Percentiles rank a stretch among this genome's conserved stretches.
Conservation (phyloP, 2,113 vertebrate species). For the Dicerorhinus sumatrensis region DNA sequence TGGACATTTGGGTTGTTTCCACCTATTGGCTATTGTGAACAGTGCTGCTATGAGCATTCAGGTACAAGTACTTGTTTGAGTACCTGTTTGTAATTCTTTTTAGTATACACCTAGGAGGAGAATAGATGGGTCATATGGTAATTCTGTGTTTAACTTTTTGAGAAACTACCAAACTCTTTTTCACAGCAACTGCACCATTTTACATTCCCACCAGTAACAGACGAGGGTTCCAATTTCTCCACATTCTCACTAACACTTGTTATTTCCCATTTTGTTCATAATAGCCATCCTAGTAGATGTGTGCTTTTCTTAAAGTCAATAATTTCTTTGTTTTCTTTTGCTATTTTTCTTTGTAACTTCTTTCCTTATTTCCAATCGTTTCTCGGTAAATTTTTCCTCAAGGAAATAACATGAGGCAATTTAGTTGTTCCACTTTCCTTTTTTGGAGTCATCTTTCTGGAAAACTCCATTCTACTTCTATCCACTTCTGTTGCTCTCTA, state of each 20-base stretch:
- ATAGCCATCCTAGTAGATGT: too few species aligned
- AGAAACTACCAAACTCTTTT: background rate
- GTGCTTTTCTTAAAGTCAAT: background rate
- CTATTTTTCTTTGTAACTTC: background rate
- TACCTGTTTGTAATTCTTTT: background rate
- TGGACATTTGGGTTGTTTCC: background rate
- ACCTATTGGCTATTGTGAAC: background rate
- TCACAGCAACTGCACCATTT: background rate
- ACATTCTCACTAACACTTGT: background rate
- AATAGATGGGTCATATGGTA: background rate
- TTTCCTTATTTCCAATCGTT: background rate
- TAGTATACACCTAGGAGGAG: background rate
- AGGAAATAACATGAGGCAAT: background rate
- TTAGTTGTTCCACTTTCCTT: background rate
- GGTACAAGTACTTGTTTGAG: background rate
- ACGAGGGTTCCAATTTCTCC: background rate
- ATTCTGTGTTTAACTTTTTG: background rate
- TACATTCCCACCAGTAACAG: background rate
- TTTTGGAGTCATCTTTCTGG: background rate
- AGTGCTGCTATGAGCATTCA: background rate
- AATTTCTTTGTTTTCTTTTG: background rate
- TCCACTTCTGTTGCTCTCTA: background rate
- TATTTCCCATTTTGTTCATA: background rate
- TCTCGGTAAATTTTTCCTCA: background rate
- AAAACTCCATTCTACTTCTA: background rate